Evolutionary conservation across 2,113 vertebrate species (phyloP).

Genomic region (Glaucomys volans): DNA sequence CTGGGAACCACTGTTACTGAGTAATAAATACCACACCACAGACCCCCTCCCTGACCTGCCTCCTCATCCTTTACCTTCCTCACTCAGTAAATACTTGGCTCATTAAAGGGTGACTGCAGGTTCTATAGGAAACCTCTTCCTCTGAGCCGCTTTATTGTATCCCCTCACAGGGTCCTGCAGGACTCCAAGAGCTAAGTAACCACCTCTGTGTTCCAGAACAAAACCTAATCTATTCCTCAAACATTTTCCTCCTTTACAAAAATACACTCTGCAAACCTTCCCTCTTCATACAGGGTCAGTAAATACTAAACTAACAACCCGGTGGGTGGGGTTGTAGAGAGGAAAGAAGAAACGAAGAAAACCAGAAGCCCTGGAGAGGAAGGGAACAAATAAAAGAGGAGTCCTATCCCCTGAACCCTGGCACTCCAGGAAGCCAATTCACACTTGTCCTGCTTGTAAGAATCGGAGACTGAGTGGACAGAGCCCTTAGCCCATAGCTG

Average conservation of each 20-base stretch:
- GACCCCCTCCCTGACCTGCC: background rate
- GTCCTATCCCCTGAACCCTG: background rate
- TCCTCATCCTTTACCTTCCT: background rate
- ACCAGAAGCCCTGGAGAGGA: background rate
- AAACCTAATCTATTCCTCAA: slow-evolving; percentile 24
- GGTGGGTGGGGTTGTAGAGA: background rate
- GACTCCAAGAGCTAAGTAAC: background rate
- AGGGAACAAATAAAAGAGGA: background rate
- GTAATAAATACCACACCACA: background rate
- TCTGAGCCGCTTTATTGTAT: background rate
- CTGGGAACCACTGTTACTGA: background rate
- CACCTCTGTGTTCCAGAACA: background rate
- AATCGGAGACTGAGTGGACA: background rate
- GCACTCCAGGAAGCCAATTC: background rate
- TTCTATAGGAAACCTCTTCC: background rate
- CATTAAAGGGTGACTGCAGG: background rate
- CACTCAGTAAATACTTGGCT: background rate
- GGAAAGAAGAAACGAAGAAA: background rate
- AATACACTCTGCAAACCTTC: background rate
- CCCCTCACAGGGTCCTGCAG: background rate
- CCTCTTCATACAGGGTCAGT: background rate
- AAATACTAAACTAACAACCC: slow-evolving; percentile 23
- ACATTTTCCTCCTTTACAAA: background rate
- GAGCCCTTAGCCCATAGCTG: background rate
- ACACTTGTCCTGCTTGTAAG: background rate